These are phyloP conservation scores for Parauchenoglanis ngamensis DNA, from an alignment of 2,797 vertebrate species.

Conservation along the genomic window DNA sequence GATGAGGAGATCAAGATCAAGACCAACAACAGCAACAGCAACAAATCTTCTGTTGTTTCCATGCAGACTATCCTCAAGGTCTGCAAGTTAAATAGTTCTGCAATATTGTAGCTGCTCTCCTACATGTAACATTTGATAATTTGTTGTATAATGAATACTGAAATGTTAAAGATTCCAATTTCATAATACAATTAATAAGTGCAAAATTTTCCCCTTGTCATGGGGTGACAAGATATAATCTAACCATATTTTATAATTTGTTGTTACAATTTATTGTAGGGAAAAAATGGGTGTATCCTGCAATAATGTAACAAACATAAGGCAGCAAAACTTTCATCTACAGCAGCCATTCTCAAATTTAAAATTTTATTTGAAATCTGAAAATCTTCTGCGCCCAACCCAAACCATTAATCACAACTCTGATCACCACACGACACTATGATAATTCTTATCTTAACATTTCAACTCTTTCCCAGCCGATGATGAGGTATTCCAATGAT, in stretches of 20 bases:
- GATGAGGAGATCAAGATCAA: constrained; percentile 48
- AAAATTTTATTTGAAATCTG: no score
- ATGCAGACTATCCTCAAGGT: constrained; percentile 73
- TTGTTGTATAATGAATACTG: background rate
- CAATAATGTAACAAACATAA: background rate
- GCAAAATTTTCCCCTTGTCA: background rate
- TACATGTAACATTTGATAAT: background rate
- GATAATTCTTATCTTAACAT: no score
- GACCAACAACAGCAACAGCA: constrained; percentile 13
- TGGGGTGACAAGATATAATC: background rate
- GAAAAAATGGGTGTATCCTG: no score
- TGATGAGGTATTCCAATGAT: no score
- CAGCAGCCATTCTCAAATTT: no score
- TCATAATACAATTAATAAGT: background rate
- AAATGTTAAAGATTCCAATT: background rate
- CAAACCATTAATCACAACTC: no score
- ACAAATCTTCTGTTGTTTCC: constrained; percentile 47
- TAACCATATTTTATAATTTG: background rate
- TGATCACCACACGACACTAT: no score
- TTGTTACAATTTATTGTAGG: background rate
- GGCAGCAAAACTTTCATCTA: background rate
- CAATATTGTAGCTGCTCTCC: background rate
- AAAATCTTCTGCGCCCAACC: no score
- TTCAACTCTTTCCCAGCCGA: no score
- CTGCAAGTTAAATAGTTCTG: background rate